Base-by-base conservation (phyloP, 1,140 invertebrate genomes). In the Mesaphorura yosii region DNA sequence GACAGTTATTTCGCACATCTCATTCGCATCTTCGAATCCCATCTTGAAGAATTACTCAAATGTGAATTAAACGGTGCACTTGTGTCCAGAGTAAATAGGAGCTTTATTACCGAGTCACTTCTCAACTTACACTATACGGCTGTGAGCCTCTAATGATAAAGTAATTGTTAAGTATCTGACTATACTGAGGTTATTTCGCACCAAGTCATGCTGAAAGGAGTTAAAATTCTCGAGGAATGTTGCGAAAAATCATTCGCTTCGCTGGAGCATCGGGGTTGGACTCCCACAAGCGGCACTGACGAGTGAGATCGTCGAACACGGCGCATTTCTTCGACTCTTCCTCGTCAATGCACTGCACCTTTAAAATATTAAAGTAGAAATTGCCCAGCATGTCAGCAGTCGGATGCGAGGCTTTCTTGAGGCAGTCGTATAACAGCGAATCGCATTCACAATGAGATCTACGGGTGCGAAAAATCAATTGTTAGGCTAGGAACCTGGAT, bases 391-490 rank as follows among this genome's bases (percentile, higher is more conserved):
- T 69, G 56, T 75, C 70, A 0, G 87, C 81, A 0, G 83, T 76
- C 6, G 80, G 75, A 10, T 73, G 74, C 42, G 80, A 76, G 26
- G 78, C 76, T 26, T 70, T 67, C 66, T 89, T 89, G 31, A 93
- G 72, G 71, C 88, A 93, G 1, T 79, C 72, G 67, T 80, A 86
- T 19, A 93, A 77, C 63, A 78, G 77, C 50, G 83, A 77, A 65
- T 93, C 88, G 67, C 88, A 93, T 15, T 73, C 75, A 66, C 88
- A 93, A 66, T 90, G 87, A 38, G 80, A 88, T 72, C 74, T 76
- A 65, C 29, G n/a, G n/a, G n/a, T n/a, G 66, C 60, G 54, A 62
- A 31, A 61, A 48, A 40, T 20, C 19, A 38, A n/a, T n/a, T n/a
- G n/a, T n/a, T n/a, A n/a, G n/a, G n/a, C n/a, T n/a, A n/a, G n/a